These are phyloP conservation scores for Brenthis ino DNA, from an alignment of 2,888 invertebrate genomes.

Conservation along the genomic window DNA sequence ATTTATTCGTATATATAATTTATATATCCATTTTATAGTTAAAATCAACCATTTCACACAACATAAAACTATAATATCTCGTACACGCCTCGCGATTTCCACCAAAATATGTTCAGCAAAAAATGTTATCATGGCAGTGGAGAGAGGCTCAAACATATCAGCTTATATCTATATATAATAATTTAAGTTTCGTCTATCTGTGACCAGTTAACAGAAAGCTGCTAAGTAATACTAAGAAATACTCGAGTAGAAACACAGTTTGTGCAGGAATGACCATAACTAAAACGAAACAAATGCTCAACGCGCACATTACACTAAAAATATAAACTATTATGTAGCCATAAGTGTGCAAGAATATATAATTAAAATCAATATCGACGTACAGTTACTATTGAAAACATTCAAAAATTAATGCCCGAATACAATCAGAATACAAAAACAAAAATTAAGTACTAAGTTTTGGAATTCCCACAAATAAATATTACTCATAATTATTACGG, in stretches of 20 bases:
- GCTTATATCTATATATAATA: slow-evolving; percentile 42
- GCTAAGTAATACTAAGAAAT: slow-evolving; percentile 63
- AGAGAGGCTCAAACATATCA: slow-evolving; percentile 45
- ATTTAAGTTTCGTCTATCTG: slow-evolving; percentile 41
- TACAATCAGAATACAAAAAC: not conserved
- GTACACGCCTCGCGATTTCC: slow-evolving; percentile 51
- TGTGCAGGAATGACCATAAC: slow-evolving; percentile 15
- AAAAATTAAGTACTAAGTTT: slow-evolving; percentile 29
- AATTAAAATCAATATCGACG: not conserved
- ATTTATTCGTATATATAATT: slow-evolving; percentile 81
- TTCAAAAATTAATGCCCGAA: slow-evolving; percentile 18
- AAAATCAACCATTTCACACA: slow-evolving; percentile 78
- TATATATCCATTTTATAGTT: slow-evolving; percentile 80
- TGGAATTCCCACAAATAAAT: slow-evolving; percentile 28
- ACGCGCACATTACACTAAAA: not conserved
- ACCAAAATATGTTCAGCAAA: slow-evolving; percentile 48
- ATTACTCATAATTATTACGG: slow-evolving; percentile 10
- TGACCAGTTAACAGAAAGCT: slow-evolving; percentile 46
- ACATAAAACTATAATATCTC: slow-evolving; percentile 58
- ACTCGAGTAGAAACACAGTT: slow-evolving; percentile 50
- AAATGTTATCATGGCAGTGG: slow-evolving; percentile 51
- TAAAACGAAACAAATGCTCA: slow-evolving; percentile 19
- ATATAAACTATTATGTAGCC: not conserved
- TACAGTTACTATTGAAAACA: not conserved
- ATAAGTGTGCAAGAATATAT: too few relatives aligned